Conservation (phyloP, 2,888 invertebrate species). For the Diadromus collaris region DNA sequence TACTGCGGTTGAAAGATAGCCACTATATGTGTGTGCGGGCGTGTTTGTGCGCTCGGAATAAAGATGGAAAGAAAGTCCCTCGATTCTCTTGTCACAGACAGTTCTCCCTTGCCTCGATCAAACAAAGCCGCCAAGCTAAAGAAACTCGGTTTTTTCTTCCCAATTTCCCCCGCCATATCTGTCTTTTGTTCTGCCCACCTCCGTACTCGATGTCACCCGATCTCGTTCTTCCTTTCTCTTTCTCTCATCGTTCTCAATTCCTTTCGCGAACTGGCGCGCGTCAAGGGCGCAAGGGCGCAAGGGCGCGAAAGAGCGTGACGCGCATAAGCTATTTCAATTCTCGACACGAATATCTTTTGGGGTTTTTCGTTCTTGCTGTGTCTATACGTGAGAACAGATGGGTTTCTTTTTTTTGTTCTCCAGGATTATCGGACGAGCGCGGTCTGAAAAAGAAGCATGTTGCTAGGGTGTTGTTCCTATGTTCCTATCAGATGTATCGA, state of each 20-base stretch:
- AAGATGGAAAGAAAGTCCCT: constrained; percentile 38
- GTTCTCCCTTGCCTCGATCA: constrained; percentile 59
- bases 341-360: constrained; percentile 42
- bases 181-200: constrained; percentile 29
- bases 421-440: background rate
- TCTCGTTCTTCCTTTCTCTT: constrained; percentile 31
- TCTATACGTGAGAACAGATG: constrained; percentile 17
- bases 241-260: constrained; percentile 47
- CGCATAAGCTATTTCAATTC: constrained; percentile 59
- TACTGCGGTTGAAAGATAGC: constrained; percentile 19
- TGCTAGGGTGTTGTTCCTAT: too few species aligned
- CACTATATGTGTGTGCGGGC: background rate
- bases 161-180: constrained; percentile 21
- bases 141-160: constrained; percentile 36
- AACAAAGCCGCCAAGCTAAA: constrained; percentile 41
- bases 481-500: too few species aligned
- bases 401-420: constrained; percentile 18
- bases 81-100: constrained; percentile 53
- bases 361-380: constrained; percentile 13
- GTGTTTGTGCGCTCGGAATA: constrained; percentile 27
- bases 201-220: constrained; percentile 32
- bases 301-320: constrained; percentile 39
- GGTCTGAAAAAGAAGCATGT: too few species aligned
- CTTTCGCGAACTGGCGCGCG: constrained; percentile 32
- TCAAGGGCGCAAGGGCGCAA: constrained; percentile 22